A percentile compares a stretch with the other conserved stretches of the same genome.
phyloP scores from a whole-genome alignment of 2,113 vertebrate genomes.

The Turnix velox region DNA sequence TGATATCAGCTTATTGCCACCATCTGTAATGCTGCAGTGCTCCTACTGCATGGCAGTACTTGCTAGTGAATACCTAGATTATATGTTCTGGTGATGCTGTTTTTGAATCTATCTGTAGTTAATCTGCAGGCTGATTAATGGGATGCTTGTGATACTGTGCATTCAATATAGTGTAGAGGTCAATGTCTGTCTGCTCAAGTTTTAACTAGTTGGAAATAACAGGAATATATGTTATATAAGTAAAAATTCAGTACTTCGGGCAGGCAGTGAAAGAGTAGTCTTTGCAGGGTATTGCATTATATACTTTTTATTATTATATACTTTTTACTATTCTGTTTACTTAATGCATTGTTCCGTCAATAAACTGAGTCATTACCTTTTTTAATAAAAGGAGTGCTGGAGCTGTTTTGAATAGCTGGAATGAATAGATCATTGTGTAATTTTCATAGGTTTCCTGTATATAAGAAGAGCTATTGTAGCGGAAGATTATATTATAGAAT shows the following conservation, averaged over 20 bases:
- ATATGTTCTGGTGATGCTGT: background rate
- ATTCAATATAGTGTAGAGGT: background rate
- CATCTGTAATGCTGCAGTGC: background rate
- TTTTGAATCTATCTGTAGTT: background rate
- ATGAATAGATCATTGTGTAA: background rate
- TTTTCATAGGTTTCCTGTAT: constrained; percentile 1
- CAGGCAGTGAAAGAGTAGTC: background rate
- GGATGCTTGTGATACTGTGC: background rate
- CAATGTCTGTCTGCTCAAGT: background rate
- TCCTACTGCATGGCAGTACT: background rate
- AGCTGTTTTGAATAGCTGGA: constrained; percentile 4
- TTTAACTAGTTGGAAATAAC: background rate
- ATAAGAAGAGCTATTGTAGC: background rate
- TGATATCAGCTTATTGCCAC: background rate
- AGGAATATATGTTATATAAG: background rate
- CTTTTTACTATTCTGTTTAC: background rate
- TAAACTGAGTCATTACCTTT: background rate
- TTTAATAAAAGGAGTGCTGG: background rate
- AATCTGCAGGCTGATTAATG: background rate
- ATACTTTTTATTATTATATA: too few relatives aligned
- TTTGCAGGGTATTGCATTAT: background rate
- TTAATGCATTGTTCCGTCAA: background rate
- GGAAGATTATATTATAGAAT: background rate
- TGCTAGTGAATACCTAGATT: background rate
- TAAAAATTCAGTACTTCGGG: background rate